Conservation (phyloP, 2,888 invertebrate genomes). For the Ectemnius cavifrons region DNA sequence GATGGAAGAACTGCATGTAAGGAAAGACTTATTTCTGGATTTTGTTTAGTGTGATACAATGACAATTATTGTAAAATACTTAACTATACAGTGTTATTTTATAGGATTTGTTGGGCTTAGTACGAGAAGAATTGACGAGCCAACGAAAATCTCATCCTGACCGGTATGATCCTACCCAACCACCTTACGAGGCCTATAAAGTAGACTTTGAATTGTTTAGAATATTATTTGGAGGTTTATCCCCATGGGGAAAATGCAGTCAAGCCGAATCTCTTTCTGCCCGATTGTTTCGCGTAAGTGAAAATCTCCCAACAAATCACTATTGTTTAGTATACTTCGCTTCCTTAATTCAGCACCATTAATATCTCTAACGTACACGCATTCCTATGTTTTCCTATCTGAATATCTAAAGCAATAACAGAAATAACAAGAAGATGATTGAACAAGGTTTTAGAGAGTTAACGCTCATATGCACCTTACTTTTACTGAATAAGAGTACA, state of each 20-base stretch:
- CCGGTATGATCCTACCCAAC: conserved; percentile 86
- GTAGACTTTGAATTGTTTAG: conserved; percentile 95
- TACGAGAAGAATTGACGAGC: conserved; percentile 88
- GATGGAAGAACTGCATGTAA: conserved; percentile 80
- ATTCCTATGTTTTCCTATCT: too few relatives aligned
- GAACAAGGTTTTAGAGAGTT: conserved; percentile 25
- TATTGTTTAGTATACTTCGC: conserved; percentile 3
- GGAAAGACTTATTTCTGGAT: neutral
- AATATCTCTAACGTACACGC: too few relatives aligned
- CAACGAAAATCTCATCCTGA: conserved; percentile 82
- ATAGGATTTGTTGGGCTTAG: conserved; percentile 81
- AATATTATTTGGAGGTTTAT: conserved; percentile 89
- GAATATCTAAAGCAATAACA: neutral
- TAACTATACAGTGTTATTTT: conserved; percentile 10
- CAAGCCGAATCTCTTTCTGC: conserved; percentile 90
- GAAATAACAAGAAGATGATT: neutral
- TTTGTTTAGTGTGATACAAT: neutral
- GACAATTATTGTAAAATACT: neutral
- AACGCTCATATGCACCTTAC: conserved; percentile 34
- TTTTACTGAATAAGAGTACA: conserved; percentile 39
- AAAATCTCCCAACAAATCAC: neutral
- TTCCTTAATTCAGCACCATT: neutral
- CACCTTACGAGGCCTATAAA: conserved; percentile 91
- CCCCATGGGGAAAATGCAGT: conserved; percentile 94
- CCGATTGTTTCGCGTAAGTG: conserved; percentile 91